Conservation (phyloP, 1,140 invertebrate species). For the Platyscapa corneri region DNA sequence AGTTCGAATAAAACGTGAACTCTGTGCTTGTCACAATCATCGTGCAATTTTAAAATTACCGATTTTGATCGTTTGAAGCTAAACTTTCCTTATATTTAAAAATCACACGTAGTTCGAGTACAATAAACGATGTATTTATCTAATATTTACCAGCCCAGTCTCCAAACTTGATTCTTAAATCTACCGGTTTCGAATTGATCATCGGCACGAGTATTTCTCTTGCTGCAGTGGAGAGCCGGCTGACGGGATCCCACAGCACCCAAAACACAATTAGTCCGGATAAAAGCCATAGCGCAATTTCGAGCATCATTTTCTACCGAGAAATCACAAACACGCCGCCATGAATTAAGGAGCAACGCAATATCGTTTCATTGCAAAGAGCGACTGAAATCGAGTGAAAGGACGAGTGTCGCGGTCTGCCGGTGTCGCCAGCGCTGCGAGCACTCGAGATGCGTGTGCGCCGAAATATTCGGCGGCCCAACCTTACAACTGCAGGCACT, state of each 20-base stretch:
- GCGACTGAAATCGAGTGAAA: constrained; percentile 25
- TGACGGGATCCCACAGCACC: constrained; percentile 61
- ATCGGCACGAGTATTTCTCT: constrained; percentile 67
- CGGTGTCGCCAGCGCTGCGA: neutral
- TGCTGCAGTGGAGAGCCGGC: constrained; percentile 54
- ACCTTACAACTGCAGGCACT: no score
- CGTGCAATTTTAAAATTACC: no score
- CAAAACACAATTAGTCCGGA: constrained; percentile 60
- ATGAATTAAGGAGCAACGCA: no score
- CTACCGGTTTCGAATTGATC: constrained; percentile 61
- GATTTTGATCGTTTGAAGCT: no score
- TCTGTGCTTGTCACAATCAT: no score
- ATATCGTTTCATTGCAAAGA: no score
- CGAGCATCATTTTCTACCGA: constrained; percentile 61
- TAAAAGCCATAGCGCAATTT: constrained; percentile 62
- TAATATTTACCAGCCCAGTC: constrained; percentile 69
- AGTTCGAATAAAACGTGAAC: no score
- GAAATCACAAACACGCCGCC: neutral
- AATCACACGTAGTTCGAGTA: no score
- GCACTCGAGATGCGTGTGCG: neutral
- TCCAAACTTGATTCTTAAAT: constrained; percentile 67
- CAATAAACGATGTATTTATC: no score
- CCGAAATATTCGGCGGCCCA: no score
- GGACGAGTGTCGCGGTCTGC: constrained; percentile 32
- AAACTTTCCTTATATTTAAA: no score